Evolutionary conservation across 2,888 invertebrate genomes (phyloP).

Genomic region (Torymus aiolomorphi): DNA sequence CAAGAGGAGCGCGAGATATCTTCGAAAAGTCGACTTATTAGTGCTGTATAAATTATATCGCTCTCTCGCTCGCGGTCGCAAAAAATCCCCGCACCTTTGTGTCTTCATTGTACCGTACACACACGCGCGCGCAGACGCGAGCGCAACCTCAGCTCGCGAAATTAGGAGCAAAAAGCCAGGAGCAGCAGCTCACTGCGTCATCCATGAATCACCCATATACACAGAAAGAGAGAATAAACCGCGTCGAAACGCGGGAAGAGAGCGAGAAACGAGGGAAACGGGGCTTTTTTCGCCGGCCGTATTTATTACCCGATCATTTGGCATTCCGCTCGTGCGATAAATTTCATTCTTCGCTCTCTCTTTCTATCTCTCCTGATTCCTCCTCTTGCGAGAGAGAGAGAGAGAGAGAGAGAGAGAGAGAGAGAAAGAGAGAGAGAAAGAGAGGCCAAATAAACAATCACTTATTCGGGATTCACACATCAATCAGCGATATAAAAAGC

Average conservation of each 20-base stretch:
- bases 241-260: not conserved
- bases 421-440: too few relatives aligned
- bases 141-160: slow-evolving; percentile 23
- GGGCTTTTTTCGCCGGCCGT: slow-evolving; percentile 30
- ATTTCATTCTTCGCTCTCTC: slow-evolving; percentile 28
- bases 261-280: not conserved
- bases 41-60: slow-evolving; percentile 30
- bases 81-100: slow-evolving; percentile 16
- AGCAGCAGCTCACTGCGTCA: slow-evolving; percentile 32
- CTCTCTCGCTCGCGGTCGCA: not conserved
- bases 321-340: slow-evolving; percentile 42
- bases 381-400: too few relatives aligned
- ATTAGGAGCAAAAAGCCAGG: slow-evolving; percentile 45
- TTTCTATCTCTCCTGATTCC: too few relatives aligned
- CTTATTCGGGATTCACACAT: slow-evolving; percentile 54
- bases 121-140: not conserved
- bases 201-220: slow-evolving; percentile 39
- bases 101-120: slow-evolving; percentile 35
- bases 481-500: slow-evolving; percentile 46
- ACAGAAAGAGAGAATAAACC: not conserved
- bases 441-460: slow-evolving; percentile 48
- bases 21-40: slow-evolving; percentile 21
- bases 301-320: slow-evolving; percentile 47
- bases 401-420: too few relatives aligned
- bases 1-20: not conserved